Evolutionary conservation across 2,888 invertebrate species (phyloP).

Genomic region (Graphium colonna): DNA sequence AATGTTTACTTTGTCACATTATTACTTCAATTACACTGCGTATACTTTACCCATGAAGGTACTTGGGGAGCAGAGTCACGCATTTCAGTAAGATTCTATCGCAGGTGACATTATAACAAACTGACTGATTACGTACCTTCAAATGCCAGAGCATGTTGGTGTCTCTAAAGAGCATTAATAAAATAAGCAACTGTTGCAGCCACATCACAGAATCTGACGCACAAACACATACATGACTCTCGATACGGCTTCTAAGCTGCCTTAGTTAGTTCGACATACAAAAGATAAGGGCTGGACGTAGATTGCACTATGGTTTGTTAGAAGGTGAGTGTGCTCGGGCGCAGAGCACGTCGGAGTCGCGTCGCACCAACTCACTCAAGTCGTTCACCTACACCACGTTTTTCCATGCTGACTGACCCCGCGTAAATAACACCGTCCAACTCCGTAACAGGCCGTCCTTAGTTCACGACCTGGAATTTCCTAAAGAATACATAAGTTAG

Average conservation of each 20-base stretch:
- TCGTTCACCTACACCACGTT: slow-evolving; percentile 74
- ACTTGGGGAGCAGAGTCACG: slow-evolving; percentile 56
- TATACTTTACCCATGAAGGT: slow-evolving; percentile 66
- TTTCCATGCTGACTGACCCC: slow-evolving; percentile 77
- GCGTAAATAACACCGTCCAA: too few relatives aligned
- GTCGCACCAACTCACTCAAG: slow-evolving; percentile 69
- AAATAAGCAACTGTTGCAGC: slow-evolving; percentile 42
- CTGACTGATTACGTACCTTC: slow-evolving; percentile 23
- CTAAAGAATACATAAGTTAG: slow-evolving; percentile 37
- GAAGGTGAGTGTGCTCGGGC: slow-evolving; percentile 60
- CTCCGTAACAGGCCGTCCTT: slow-evolving; percentile 57
- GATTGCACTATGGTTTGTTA: slow-evolving; percentile 25
- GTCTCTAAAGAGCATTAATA: slow-evolving; percentile 42
- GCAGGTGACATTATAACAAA: slow-evolving; percentile 47
- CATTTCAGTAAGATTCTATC: slow-evolving; percentile 56
- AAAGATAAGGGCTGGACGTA: slow-evolving; percentile 23
- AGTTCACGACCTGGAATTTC: slow-evolving; percentile 28
- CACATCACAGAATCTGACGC: slow-evolving; percentile 42
- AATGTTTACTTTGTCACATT: slow-evolving; percentile 62
- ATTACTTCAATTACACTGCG: slow-evolving; percentile 42
- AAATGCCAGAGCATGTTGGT: slow-evolving; percentile 39
- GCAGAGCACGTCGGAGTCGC: slow-evolving; percentile 57
- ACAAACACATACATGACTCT: slow-evolving; percentile 16
- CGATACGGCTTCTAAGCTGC: neutral
- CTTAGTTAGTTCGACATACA: neutral